Base-by-base conservation (phyloP, 1,140 invertebrate species). In the Drosophila littoralis region DNA sequence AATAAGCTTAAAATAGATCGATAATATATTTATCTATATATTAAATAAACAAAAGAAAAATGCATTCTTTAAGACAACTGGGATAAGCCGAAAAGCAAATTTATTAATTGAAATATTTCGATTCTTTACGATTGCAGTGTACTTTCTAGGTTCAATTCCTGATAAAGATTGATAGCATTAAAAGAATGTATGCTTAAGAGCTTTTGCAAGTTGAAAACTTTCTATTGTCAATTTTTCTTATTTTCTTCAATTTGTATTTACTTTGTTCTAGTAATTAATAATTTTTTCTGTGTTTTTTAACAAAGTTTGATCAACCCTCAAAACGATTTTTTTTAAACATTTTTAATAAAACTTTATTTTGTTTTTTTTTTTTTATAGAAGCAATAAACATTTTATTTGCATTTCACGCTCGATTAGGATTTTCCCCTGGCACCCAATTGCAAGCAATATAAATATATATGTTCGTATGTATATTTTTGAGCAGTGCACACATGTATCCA, bases 381-480 rank as follows among this genome's bases (percentile, higher is more conserved):
- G 50, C n/a, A 6, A 9, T 52, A 52, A 36, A 52, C 5, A 9
- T 36, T 1, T 8, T 36, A 15, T 15, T 35, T 10, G 33, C 35
- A 51, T 63, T 69, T 70, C 50, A 42, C 67, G 55, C 59, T 38
- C 36, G 22, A 48, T 64, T 64, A 15, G 36, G 46, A 38, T 50
- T 17, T 22, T 57, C 35, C 38, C 59, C 40, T 64, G 60, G 22
- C 46, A n/a, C 17, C 12, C 7, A 61, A 64, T 38, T 45, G 40
- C n/a, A 9, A 10, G 8, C 45, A 51, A 46, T n/a, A 36, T 32
- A 42, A 32, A n/a, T 59, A 46, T 46, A 8, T 15, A 13, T 40
- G 38, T n/a, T 9, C 35, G 10, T 13, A 22, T 45, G 22, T 33
- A 15, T 28, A 50, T 6, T 66, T 66, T 66, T 45, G 52, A 15